Base-by-base conservation (phyloP, 2,797 vertebrate genomes). In the Aplochiton taeniatus region DNA sequence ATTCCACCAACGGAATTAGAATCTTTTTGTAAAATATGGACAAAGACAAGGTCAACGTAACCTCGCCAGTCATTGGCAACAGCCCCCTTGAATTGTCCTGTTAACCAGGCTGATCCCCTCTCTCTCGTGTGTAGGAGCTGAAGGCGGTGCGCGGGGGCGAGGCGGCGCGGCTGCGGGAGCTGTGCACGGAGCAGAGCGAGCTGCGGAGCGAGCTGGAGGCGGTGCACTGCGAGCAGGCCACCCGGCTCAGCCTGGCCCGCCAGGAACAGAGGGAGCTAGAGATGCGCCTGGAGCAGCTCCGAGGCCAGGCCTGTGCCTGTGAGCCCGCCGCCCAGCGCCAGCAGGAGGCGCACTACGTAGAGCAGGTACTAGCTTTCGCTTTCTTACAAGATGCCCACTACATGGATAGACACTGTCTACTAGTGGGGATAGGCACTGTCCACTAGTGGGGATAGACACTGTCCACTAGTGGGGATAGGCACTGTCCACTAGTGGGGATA, bases 251-350 rank as follows among this genome's bases (percentile, higher is more conserved):
- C 80, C 94, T 95, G 77, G 95, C 96, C 76, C 94, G 93, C 78
- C 91, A 95, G 85, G 96, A 99, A 70, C 97, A 98, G 86, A 92
- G 93, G 79, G 95, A 98, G 81, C 89, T 99, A 82, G 96, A 99
- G 90, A 94, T 90, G 73, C 94, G 95, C 74, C 86, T 99, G 87
- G 96, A 99, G 81, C 96, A 96, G 84, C 94, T 98, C 70, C 93
- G 96, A 84, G 95, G 95, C 84, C 96, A 98, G 70, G 94, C 94
- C 70, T 99, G 97, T 69, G 92, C 92, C 73, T 99, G 97, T 53
- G 94, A 96, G 80, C 93, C 93, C 10, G 94, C 90, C 74, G 46
- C 91, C 58, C 95, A 95, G 57, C 92, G 91, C 78, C 94, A 96
- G 77, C 97, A 95, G 84, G 96, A 99, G 88, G 94, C 94, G 46